Evolutionary conservation across 2,797 vertebrate genomes (phyloP).

Genomic region (Macropodus opercularis): DNA sequence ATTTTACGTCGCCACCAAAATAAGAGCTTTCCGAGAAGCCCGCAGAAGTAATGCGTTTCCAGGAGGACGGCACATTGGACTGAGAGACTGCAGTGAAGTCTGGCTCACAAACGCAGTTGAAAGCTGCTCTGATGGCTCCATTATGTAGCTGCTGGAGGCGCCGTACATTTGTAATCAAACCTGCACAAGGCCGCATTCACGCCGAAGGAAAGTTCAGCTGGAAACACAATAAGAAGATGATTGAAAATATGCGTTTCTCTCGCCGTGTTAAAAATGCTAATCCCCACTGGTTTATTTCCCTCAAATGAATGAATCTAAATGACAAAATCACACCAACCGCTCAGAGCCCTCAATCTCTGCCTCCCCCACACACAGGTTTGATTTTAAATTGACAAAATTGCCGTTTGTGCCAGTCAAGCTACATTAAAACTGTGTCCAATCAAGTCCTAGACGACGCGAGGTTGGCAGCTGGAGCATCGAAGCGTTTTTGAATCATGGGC

Average conservation of each 20-base stretch:
- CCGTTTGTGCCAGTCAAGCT: background rate
- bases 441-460: too few species aligned
- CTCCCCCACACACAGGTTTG: background rate
- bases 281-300: constrained; percentile 5
- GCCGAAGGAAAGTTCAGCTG: constrained; percentile 9
- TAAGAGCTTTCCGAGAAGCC: constrained; percentile 7
- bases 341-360: background rate
- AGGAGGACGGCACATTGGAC: background rate
- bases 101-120: background rate
- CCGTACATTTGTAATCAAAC: constrained; percentile 12
- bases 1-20: constrained; percentile 7
- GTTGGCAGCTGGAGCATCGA: too few species aligned
- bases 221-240: constrained; percentile 6
- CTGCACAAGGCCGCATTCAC: constrained; percentile 5
- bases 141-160: constrained; percentile 11
- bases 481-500: too few species aligned
- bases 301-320: constrained; percentile 1
- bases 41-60: constrained; percentile 6
- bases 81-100: constrained; percentile 4
- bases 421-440: background rate
- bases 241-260: constrained; percentile 13
- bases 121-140: constrained; percentile 1
- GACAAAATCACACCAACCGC: constrained; percentile 1
- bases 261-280: background rate
- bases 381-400: background rate